These are phyloP conservation scores for Drosophila subquinaria DNA, from an alignment of 2,888 invertebrate species.

Conservation along the genomic window DNA sequence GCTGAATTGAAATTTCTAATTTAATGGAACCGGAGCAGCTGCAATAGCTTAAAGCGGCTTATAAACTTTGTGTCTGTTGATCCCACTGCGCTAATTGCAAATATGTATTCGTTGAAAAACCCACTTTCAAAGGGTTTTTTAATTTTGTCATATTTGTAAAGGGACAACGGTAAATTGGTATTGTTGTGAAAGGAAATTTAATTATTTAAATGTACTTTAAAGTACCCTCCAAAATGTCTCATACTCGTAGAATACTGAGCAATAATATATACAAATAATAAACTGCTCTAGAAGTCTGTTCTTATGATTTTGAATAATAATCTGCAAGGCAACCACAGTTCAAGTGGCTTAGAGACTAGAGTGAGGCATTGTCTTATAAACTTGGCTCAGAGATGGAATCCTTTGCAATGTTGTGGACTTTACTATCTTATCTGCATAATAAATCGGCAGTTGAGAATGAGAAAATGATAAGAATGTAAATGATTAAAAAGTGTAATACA, in stretches of 20 bases:
- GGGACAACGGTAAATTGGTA: slow-evolving; percentile 36
- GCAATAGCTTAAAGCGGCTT: slow-evolving; percentile 66
- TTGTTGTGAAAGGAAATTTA: slow-evolving; percentile 19
- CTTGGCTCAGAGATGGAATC: neutral
- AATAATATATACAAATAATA: neutral
- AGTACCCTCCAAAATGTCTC: neutral
- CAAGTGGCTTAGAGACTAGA: neutral
- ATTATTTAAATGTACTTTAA: slow-evolving; percentile 20
- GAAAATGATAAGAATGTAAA: slow-evolving; percentile 9
- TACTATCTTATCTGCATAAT: neutral
- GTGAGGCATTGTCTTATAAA: neutral
- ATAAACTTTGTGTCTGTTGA: slow-evolving; percentile 63
- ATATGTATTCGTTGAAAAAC: slow-evolving; percentile 19
- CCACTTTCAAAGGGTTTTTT: slow-evolving; percentile 48
- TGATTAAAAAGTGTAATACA: slow-evolving; percentile 10
- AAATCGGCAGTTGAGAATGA: slow-evolving; percentile 2
- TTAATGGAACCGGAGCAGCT: slow-evolving; percentile 66
- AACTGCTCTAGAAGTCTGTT: neutral
- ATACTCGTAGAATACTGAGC: neutral
- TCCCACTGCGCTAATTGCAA: slow-evolving; percentile 62
- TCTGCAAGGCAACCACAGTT: slow-evolving; percentile 1
- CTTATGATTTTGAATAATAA: neutral
- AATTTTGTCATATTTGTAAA: slow-evolving; percentile 56
- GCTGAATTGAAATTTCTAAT: slow-evolving; percentile 59
- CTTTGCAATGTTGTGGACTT: slow-evolving; percentile 1